Evolutionary conservation across 2,888 invertebrate genomes (phyloP).

Genomic region (Seladonia tumulorum): DNA sequence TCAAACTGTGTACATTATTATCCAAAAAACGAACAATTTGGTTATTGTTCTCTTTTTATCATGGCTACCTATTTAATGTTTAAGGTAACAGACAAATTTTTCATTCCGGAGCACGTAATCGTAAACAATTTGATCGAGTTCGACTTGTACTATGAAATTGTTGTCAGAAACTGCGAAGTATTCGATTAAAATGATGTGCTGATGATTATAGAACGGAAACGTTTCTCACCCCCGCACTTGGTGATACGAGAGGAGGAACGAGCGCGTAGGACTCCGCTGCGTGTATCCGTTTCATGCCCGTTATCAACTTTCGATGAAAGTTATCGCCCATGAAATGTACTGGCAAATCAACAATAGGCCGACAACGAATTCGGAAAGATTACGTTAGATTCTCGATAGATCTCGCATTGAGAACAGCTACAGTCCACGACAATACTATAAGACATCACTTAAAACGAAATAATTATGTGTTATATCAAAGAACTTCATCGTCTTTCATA

Average conservation of each 20-base stretch:
- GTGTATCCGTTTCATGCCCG: slow-evolving; percentile 66
- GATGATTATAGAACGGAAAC: slow-evolving; percentile 61
- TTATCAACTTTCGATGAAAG: slow-evolving; percentile 62
- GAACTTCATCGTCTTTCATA: too few relatives aligned
- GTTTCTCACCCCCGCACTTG: slow-evolving; percentile 67
- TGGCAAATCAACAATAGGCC: slow-evolving; percentile 60
- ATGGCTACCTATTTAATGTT: neutral
- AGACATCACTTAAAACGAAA: too few relatives aligned
- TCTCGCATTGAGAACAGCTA: neutral
- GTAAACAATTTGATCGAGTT: neutral
- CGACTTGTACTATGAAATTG: neutral
- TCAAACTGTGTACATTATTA: too few relatives aligned
- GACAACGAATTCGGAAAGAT: slow-evolving; percentile 39
- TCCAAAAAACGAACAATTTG: too few relatives aligned
- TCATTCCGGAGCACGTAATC: neutral
- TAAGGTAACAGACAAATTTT: neutral
- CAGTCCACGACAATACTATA: too few relatives aligned
- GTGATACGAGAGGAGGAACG: slow-evolving; percentile 62
- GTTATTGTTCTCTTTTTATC: too few relatives aligned
- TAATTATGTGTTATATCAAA: too few relatives aligned
- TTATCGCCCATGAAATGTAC: slow-evolving; percentile 62
- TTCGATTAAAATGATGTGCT: slow-evolving; percentile 44
- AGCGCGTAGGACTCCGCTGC: slow-evolving; percentile 69
- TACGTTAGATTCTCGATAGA: slow-evolving; percentile 27
- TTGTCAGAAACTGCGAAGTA: slow-evolving; percentile 30